Percentiles rank a stretch among this genome's conserved stretches.
phyloP scores from a whole-genome alignment of 35 echinoderm and acorn worm genomes.

The Heliocidaris erythrogramma region DNA sequence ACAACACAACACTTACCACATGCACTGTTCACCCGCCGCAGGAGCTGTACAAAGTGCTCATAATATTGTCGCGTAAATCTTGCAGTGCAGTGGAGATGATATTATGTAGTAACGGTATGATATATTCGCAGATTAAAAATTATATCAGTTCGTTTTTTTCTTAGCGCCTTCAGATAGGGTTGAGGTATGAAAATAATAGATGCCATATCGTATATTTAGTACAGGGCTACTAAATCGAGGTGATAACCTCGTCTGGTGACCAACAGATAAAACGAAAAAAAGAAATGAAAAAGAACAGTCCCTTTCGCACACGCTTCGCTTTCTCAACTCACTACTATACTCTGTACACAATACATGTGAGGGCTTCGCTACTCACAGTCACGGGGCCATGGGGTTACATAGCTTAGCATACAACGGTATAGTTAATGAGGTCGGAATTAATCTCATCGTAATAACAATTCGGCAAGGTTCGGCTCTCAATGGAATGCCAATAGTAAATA shows the following conservation, averaged over 20 bases:
- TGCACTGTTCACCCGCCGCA: not conserved
- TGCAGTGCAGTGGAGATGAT: not conserved
- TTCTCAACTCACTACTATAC: not conserved
- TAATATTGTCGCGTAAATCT: not conserved
- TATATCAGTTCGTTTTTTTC: not conserved
- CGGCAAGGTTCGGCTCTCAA: constrained; percentile 42
- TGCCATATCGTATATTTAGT: not conserved
- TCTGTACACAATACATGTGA: not conserved
- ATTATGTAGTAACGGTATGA: constrained; percentile 2
- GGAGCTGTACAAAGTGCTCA: not conserved
- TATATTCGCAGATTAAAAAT: not conserved
- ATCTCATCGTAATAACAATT: constrained; percentile 55
- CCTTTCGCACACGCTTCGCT: not conserved
- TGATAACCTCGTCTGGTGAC: not conserved
- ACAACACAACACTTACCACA: not conserved
- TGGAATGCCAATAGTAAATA: constrained; percentile 54
- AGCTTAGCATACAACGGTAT: constrained; percentile 44
- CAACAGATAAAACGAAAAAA: not conserved
- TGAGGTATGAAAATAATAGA: not conserved
- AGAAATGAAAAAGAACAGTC: not conserved
- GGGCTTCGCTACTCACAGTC: not conserved
- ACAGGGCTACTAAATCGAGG: not conserved
- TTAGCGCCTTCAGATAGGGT: not conserved
- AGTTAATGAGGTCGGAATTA: constrained; percentile 49
- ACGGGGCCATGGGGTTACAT: constrained; percentile 25